Evolutionary conservation across 53 echinoderm and acorn worm genomes (phyloP), one percentile per base, ranked within the genome.

Genomic region (Mesocentrotus franciscanus): DNA sequence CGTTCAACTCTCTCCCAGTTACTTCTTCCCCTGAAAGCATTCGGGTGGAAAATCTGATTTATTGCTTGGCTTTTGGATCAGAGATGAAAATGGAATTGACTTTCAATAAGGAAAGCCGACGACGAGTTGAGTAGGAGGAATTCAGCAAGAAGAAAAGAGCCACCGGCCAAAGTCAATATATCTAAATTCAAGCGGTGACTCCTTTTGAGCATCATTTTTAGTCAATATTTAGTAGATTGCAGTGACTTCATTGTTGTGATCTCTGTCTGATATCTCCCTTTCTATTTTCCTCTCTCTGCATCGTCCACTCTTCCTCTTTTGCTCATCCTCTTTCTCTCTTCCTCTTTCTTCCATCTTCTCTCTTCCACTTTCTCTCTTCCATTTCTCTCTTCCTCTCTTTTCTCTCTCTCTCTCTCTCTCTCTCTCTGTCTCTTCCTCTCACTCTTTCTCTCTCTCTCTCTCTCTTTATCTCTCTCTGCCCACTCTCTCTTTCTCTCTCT

Each of bases 81-180:
- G 85, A 90, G 62, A 90, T 62, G 61, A 35, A 90, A 90, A 61
- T 90, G 91, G 58, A 90, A 90, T 90, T 60, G 62, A 90, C 91
- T 62, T 64, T 62, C 66, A 61, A 60, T 2, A 90, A 29, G 90
- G 30, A 90, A 90, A 90, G 59, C 90, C 83, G 83, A 83, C 74
- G 61, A n/a, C 83, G 17, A 15, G 83, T 83, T 49, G 42, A 42
- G 83, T 85, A 85, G 85, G 56, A 85, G 58, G 74, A 56, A 57
- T 56, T 58, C 58, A 18, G 49, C 26, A 56, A 18, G 85, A 9
- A 49, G 85, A 56, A 83, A 39, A 42, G 85, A 26, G 39, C 39
- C 13, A 14, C 39, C 11, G 39, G 79, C 79, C 39, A 79, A 75
- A 79, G 79, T 79, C 79, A 79, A 79, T 79, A 36, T 79, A 79